These are phyloP conservation scores for Amorpha juglandis DNA, from an alignment of 2,888 invertebrate genomes.

Conservation along the genomic window DNA sequence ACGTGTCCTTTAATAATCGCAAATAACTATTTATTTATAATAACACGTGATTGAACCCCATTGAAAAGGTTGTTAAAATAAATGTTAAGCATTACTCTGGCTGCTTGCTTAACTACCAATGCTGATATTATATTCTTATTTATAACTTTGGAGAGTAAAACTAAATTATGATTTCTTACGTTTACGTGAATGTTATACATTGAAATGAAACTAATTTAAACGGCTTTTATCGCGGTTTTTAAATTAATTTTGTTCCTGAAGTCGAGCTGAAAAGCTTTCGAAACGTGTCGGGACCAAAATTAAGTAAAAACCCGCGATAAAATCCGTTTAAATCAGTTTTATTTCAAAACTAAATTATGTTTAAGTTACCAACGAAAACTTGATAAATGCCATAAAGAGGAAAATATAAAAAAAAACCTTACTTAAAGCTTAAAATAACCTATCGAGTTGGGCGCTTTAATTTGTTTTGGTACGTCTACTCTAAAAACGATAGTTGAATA, in stretches of 20 bases:
- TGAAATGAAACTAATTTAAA: too few relatives aligned
- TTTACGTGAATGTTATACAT: too few relatives aligned
- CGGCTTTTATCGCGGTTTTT: too few relatives aligned
- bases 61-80: neutral
- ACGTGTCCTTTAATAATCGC: slow-evolving; percentile 15
- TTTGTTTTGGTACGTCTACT: neutral
- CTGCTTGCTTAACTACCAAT: neutral
- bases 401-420: neutral
- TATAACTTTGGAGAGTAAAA: too few relatives aligned
- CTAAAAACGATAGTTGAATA: neutral
- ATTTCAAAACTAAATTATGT: too few relatives aligned
- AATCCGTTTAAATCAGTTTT: too few relatives aligned
- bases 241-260: too few relatives aligned
- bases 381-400: neutral
- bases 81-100: neutral
- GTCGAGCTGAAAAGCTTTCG: too few relatives aligned
- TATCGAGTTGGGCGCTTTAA: neutral
- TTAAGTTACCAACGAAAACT: neutral
- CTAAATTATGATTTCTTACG: too few relatives aligned
- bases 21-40: neutral
- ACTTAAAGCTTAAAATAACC: neutral
- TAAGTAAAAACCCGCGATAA: too few relatives aligned
- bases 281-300: too few relatives aligned
- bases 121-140: too few relatives aligned
- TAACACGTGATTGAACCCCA: neutral